Percentiles rank a stretch among this genome's conserved stretches.
These are phyloP conservation scores for Ochotona princeps DNA, from an alignment of 2,113 vertebrate species.

Conservation along the genomic window DNA sequence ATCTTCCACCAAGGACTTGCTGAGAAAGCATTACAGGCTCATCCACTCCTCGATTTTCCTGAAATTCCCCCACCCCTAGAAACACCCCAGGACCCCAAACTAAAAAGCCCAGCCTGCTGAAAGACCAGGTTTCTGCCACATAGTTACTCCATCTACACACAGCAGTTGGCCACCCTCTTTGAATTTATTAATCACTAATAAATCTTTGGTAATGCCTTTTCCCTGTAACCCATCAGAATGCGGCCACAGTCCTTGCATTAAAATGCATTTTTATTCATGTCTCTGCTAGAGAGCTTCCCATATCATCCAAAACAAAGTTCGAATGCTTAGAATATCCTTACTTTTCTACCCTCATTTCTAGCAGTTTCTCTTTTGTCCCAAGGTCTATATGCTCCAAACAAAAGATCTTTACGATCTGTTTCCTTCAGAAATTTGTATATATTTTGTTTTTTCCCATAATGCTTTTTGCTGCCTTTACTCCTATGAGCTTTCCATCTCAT, in stretches of 20 bases:
- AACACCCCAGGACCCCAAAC: no score
- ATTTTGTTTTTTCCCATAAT: not conserved
- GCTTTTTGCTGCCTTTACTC: not conserved
- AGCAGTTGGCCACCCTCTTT: no score
- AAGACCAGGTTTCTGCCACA: no score
- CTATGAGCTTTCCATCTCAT: not conserved
- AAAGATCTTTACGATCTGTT: not conserved
- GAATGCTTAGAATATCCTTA: not conserved
- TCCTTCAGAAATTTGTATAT: not conserved
- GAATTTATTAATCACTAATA: no score
- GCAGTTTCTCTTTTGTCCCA: not conserved
- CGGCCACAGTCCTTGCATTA: not conserved
- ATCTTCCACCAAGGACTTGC: no score
- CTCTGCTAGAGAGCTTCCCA: not conserved
- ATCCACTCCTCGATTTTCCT: no score
- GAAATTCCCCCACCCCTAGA: no score
- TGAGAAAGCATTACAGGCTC: no score
- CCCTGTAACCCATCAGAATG: not conserved
- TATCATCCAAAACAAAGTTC: not conserved
- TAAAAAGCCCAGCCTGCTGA: no score
- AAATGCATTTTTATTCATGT: slow-evolving; percentile 3
- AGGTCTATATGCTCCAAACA: not conserved
- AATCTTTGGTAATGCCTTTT: not conserved
- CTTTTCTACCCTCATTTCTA: not conserved
- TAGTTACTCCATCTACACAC: no score